Conservation (phyloP, 2,888 invertebrate genomes). For the Strigamia maritima region DNA sequence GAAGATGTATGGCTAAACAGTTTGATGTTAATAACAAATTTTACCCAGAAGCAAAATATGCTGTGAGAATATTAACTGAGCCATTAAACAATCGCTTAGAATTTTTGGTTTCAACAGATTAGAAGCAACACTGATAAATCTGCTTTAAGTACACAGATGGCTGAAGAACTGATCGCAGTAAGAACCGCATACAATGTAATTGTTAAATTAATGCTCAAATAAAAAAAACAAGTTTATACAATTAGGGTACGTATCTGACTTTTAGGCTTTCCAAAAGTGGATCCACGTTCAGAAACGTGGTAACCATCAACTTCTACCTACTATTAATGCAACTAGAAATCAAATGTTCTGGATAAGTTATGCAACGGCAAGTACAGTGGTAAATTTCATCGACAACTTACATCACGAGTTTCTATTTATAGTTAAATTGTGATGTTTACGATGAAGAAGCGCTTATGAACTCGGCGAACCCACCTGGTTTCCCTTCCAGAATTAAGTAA, state of each 20-base stretch:
- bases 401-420: not conserved
- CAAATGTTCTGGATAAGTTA: constrained; percentile 15
- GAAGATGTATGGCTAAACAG: not conserved
- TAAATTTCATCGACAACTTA: not conserved
- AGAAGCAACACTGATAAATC: constrained; percentile 8
- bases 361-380: not conserved
- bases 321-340: not conserved
- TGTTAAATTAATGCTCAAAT: not conserved
- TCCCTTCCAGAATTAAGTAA: not conserved
- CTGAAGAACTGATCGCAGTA: not conserved
- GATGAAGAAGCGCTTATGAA: constrained; percentile 22
- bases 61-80: not conserved
- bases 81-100: not conserved
- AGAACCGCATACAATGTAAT: not conserved
- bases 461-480: not conserved
- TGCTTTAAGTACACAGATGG: not conserved
- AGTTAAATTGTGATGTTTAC: constrained; percentile 1
- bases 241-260: not conserved
- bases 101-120: not conserved
- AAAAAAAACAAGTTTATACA: not conserved
- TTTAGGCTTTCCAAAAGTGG: constrained; percentile 7
- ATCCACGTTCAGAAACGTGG: not conserved
- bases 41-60: constrained; percentile 18
- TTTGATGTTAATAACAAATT: not conserved
- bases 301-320: not conserved